Conservation (phyloP, 1,140 invertebrate species). For the Eupeodes corollae region DNA sequence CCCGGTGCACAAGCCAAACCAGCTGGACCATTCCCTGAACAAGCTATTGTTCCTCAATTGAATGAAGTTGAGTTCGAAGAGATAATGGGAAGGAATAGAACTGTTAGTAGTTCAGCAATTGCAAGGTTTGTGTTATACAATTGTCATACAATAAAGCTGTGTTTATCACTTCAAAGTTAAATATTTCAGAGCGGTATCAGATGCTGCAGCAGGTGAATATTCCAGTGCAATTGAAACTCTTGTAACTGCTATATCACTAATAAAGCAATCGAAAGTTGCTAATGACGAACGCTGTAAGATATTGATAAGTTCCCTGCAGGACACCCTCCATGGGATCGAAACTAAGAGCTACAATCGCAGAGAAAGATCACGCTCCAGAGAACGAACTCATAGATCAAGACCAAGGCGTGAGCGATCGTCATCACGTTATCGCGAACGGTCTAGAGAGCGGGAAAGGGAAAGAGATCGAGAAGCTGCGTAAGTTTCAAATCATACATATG, state of each 20-base stretch:
- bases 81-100: constrained; percentile 93
- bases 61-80: constrained; percentile 96
- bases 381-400: constrained; percentile 57
- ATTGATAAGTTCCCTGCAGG: constrained; percentile 89
- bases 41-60: constrained; percentile 53
- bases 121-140: constrained; percentile 39
- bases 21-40: constrained; percentile 40
- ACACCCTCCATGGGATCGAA: constrained; percentile 72
- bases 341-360: constrained; percentile 36
- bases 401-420: constrained; percentile 66
- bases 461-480: constrained; percentile 50
- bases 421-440: constrained; percentile 60
- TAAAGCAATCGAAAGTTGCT: constrained; percentile 96
- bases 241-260: constrained; percentile 95
- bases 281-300: constrained; percentile 98
- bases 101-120: constrained; percentile 94
- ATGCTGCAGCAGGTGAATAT: constrained; percentile 94
- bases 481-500: constrained; percentile 7
- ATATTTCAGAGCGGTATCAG: constrained; percentile 72
- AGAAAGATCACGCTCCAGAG: constrained; percentile 57
- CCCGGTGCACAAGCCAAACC: constrained; percentile 38
- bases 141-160: not conserved
- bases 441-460: constrained; percentile 52
- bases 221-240: constrained; percentile 96
- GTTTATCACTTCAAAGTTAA: not conserved